Percentiles rank a stretch among this genome's conserved stretches.
phyloP scores from a whole-genome alignment of 2,797 vertebrate species.

The Chloroceryle amazona region DNA sequence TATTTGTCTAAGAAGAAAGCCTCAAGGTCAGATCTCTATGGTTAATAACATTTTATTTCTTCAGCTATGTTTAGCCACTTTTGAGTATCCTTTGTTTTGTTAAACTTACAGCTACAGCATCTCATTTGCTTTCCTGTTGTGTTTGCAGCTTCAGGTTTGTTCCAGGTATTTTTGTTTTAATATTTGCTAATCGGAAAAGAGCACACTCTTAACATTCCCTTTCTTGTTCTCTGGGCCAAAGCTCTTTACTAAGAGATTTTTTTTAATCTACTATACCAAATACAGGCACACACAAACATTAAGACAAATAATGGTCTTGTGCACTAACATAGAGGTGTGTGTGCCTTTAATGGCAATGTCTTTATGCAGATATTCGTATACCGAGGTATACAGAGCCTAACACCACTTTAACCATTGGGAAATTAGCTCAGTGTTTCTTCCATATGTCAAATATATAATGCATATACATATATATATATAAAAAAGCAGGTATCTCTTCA shows the following conservation, averaged over 20 bases:
- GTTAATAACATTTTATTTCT: constrained; percentile 47
- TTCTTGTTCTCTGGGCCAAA: constrained; percentile 65
- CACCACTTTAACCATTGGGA: not conserved
- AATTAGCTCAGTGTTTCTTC: not conserved
- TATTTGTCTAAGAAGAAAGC: constrained; percentile 26
- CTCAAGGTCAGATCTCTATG: constrained; percentile 3
- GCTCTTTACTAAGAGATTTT: not conserved
- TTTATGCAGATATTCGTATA: not conserved
- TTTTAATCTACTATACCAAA: not conserved
- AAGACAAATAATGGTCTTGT: constrained; percentile 36
- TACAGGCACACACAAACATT: constrained; percentile 5
- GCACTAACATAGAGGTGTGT: constrained; percentile 45
- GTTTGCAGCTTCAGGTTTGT: constrained; percentile 34
- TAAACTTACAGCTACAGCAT: constrained; percentile 45
- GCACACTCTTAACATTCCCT: constrained; percentile 69
- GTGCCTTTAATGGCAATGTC: constrained; percentile 9
- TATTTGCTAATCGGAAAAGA: constrained; percentile 40
- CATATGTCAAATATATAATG: not conserved
- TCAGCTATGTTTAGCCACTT: constrained; percentile 37
- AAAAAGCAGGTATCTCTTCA: not conserved
- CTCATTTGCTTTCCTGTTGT: constrained; percentile 51
- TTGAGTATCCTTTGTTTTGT: constrained; percentile 44
- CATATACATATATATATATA: not conserved
- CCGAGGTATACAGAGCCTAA: not conserved
- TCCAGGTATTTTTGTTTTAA: constrained; percentile 20